Evolutionary conservation across 92 coral and sea anemone genomes (phyloP), one percentile per base, ranked within the genome.

Genomic region (Epizoanthus rinbou): DNA sequence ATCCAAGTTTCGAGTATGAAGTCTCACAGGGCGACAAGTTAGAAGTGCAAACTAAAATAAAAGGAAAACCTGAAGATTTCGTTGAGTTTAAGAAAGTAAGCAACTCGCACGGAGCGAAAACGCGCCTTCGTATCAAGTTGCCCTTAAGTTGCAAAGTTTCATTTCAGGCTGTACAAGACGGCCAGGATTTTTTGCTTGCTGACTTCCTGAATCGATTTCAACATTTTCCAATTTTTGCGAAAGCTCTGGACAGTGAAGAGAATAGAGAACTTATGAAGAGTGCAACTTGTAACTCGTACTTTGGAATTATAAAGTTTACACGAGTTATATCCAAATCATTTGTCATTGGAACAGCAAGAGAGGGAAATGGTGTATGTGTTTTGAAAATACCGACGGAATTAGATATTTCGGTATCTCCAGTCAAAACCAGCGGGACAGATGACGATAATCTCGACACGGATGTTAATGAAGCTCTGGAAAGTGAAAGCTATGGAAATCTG

Each of bases 1-100:
- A 78, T 62, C 58, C 33, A 5, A 22, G 28, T 17, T 60, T 62
- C 19, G 57, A 41, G 57, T n/a, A 25, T 15, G 28, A 37, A 21
- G 58, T 78, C 19, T 60, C 70, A 60, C 82, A 22, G 22, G 82
- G 82, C 1, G 82, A 78, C 11, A 78, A 78, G 25, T 69, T 78
- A 11, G 39, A 78, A 62, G 4, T 76, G 13, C 21, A 76, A 41
- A n/a, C 57, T 1, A 76, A 60, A 15, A 56, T 62, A 39, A 58
- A 37, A 6, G 39, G 57, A 14, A 39, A 21, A 11, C 63, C 45
- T 28, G 82, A 78, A 39, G 82, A 60, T 15, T 62, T 59, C 8
- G 57, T 78, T 21, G 71, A 62, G 22, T 78, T 63, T 33, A n/a
- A 41, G 47, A 78, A 37, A 21, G 5, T 78, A 62, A 58, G 11